phyloP scores from a whole-genome alignment of 2,888 invertebrate genomes.

The Molorchus minor region DNA sequence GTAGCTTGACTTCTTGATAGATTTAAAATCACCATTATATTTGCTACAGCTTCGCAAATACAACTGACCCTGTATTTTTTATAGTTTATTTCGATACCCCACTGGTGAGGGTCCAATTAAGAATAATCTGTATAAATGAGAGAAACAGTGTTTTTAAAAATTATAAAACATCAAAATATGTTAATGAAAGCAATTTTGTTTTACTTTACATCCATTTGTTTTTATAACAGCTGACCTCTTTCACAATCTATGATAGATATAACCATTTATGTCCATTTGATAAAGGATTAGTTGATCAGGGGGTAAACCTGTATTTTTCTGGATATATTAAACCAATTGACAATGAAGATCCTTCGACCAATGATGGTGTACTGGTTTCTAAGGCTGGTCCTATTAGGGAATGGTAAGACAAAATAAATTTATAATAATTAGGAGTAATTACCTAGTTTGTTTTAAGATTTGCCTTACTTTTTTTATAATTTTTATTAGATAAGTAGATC shows the following conservation, averaged over 20 bases:
- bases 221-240: constrained; percentile 66
- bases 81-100: no score
- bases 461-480: no score
- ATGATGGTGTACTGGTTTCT: constrained; percentile 77
- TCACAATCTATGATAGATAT: constrained; percentile 79
- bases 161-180: neutral
- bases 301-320: constrained; percentile 78
- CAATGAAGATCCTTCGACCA: constrained; percentile 73
- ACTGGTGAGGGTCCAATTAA: no score
- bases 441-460: no score
- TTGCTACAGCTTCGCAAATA: no score
- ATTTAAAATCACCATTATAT: no score
- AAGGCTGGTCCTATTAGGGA: constrained; percentile 85
- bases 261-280: constrained; percentile 84
- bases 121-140: no score
- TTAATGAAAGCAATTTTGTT: neutral
- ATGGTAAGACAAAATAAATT: constrained; percentile 67
- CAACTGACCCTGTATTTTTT: no score
- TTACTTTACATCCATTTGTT: neutral
- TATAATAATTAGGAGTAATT: no score
- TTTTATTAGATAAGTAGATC: no score
- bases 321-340: constrained; percentile 85
- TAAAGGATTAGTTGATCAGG: constrained; percentile 79
- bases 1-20: no score
- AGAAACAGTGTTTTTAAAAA: neutral